Evolutionary conservation across 2,113 vertebrate genomes (phyloP), one percentile per base, ranked within the genome.

Genomic region (Telmatochromis sp.): DNA sequence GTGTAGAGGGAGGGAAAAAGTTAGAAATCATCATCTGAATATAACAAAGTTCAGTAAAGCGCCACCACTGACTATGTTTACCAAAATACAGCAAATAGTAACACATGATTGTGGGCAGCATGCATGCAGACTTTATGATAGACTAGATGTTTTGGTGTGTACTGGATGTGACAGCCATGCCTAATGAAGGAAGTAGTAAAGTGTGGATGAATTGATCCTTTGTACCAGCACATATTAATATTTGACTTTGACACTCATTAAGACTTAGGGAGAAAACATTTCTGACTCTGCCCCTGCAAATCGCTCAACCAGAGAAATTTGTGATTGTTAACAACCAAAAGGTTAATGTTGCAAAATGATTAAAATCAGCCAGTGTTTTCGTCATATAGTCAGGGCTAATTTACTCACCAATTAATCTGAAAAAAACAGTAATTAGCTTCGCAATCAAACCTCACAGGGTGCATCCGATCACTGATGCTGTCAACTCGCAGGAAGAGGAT

Each of bases 261-360:
- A 31, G 80, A 83, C 47, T 71, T 37, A 10, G 4, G 14, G 12
- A 80, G 54, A 50, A 82, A 86, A 78, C 54, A 31, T 89, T 40
- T 54, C 47, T 63, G 50, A 81, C 40, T 83, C 37, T 83, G 35
- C 13, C 26, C 7, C 9, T 82, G 19, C 47, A 17, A 4, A 37
- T 75, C 7, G n/a, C 26, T 85, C 37, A 86, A 63, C 11, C 10
- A 7, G 26, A 87, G 31, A 85, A 45, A 87, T 84, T 89, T 12
- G 15, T 33, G 82, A 75, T 83, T 78, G 81, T 82, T 85, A 73
- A 83, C 50, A 85, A 86, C 50, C 81, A 71, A 86, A 93, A 93
- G 87, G 88, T 92, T 93, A 91, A 91, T 82, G 85, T 37, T 84
- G 63, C 80, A 40, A 90, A 89, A 92, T 87, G 23, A 93, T 83